Percentiles rank a stretch among this genome's conserved stretches.
phyloP scores from a whole-genome alignment of 2,888 invertebrate species.

The Euspilapteryx auroguttella region DNA sequence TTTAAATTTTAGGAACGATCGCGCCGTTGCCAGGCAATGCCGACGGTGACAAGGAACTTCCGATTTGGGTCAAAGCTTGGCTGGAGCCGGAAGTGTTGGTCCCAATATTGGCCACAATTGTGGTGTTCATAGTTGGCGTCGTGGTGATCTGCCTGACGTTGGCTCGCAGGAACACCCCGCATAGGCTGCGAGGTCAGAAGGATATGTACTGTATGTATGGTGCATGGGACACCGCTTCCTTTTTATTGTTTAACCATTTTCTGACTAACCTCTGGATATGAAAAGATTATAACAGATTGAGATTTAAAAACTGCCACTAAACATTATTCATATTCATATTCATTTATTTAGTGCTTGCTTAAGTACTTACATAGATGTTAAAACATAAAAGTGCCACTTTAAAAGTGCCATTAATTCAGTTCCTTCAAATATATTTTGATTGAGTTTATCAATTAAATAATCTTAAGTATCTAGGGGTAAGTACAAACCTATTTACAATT shows the following conservation, averaged over 20 bases:
- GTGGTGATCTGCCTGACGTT: constrained; percentile 89
- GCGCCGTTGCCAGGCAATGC: constrained; percentile 73
- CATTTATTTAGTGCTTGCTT: no score
- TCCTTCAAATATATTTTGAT: no score
- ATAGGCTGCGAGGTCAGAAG: constrained; percentile 80
- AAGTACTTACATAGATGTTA: no score
- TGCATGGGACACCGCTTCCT: constrained; percentile 44
- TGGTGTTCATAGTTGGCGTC: constrained; percentile 88
- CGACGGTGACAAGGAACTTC: constrained; percentile 54
- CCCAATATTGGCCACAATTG: constrained; percentile 85
- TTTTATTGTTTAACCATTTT: constrained; percentile 5
- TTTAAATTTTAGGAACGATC: constrained; percentile 68
- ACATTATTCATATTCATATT: no score
- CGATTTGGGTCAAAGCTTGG: constrained; percentile 83
- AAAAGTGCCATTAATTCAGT: no score
- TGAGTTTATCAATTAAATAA: no score
- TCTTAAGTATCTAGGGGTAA: no score
- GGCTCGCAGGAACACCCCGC: constrained; percentile 79
- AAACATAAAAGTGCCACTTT: no score
- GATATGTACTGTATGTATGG: constrained; percentile 75
- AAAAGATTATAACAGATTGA: no score
- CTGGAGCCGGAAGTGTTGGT: constrained; percentile 89
- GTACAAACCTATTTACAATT: no score
- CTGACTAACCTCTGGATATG: constrained; percentile 6
- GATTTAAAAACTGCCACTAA: no score